These are phyloP conservation scores for Thysanoteuthis rhombus DNA, from an alignment of 2,888 invertebrate genomes.

Conservation along the genomic window DNA sequence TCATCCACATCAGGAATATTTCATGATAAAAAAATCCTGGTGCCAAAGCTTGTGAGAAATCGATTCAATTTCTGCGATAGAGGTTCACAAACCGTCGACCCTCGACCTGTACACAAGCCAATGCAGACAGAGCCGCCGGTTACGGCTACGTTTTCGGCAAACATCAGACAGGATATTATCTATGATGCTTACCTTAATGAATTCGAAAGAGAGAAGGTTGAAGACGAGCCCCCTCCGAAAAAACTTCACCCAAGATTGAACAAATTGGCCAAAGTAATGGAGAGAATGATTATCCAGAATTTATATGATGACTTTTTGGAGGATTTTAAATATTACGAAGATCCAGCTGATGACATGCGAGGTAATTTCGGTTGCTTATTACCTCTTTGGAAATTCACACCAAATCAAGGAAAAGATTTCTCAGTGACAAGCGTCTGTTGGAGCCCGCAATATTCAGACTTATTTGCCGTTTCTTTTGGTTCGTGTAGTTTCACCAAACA, in stretches of 20 bases:
- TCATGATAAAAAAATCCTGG: too few relatives aligned
- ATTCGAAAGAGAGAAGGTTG: background rate
- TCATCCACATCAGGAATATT: too few relatives aligned
- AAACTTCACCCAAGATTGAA: background rate
- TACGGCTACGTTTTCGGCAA: background rate
- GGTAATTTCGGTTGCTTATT: background rate
- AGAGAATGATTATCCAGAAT: background rate
- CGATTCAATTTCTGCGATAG: background rate
- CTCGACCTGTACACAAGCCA: background rate
- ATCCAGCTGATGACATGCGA: background rate
- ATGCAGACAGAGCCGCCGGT: background rate
- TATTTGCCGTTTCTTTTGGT: background rate
- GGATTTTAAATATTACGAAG: slow-evolving; percentile 2
- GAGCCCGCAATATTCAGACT: background rate
- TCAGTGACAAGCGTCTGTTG: background rate
- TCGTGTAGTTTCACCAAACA: background rate
- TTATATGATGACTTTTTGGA: background rate
- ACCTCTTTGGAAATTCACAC: background rate
- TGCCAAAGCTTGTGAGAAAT: background rate
- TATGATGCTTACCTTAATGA: background rate
- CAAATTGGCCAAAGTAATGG: background rate
- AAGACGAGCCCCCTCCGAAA: background rate
- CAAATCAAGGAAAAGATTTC: background rate
- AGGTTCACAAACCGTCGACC: background rate
- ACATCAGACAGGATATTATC: background rate